Evolutionary conservation across 2,797 vertebrate species (phyloP), one percentile per base, ranked within the genome.

Genomic region (Halcyon smyrnensis): DNA sequence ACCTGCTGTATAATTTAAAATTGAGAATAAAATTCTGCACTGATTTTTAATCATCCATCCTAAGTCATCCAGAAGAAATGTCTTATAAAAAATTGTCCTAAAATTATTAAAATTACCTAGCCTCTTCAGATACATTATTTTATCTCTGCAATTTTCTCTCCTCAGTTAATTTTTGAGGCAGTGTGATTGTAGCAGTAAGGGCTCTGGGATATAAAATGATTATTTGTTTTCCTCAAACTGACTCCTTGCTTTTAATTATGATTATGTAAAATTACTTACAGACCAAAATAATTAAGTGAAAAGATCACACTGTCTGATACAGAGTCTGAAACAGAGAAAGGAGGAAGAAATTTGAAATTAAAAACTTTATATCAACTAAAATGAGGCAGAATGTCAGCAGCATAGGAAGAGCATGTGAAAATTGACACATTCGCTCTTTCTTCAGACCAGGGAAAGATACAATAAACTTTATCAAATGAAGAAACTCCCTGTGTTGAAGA

Each of bases 31-130:
- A 94, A 92, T 89, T 74, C 3, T 5, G 15, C 41, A 14, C 28
- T 77, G 54, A 50, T 67, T 65, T 95, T 96, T 93, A 95, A 77
- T 85, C 60, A 75, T 41, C 34, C 8, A 0, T 88, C 14, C 32
- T 65, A 95, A 95, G 8, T 53, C 68, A 95, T 77, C 56, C 87
- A 91, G 81, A 95, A 92, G 53, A 93, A 92, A 92, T 43, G 10
- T 53, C 14, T 67, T 32, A 53, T 8, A 69, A 89, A 67, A 84
- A 94, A 83, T 82, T 34, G 16, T 50, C 8, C 0, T 53, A 77
- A 96, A 95, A 92, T 80, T 87, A 79, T 82, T 83, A 65, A 73
- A 90, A 82, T 65, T 3, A n/a, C 25, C 12, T 25, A 46, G 16
- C 57, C 18, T 73, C 39, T 71, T 59, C 54, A 65, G 74, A 36